These are phyloP conservation scores for Nipponacmea schrenckii DNA, from an alignment of 2,888 invertebrate species.

Conservation along the genomic window DNA sequence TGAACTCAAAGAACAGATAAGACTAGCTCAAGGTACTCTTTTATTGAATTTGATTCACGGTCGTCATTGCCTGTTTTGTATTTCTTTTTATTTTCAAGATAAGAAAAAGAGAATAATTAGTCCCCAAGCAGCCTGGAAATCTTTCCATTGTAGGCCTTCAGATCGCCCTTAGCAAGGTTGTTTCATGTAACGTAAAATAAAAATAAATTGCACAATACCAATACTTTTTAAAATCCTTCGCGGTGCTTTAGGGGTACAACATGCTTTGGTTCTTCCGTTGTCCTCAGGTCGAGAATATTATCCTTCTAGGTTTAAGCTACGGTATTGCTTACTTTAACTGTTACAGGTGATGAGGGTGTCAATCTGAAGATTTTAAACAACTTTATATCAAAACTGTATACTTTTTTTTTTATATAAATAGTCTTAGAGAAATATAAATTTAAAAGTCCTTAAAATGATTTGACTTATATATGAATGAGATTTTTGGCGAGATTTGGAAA, in stretches of 20 bases:
- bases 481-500: no score
- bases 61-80: not conserved
- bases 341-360: constrained; percentile 25
- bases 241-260: not conserved
- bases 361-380: constrained; percentile 32
- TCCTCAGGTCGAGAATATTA: no score
- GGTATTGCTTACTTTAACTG: constrained; percentile 12
- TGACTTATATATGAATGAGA: no score
- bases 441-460: no score
- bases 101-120: no score
- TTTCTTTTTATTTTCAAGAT: not conserved
- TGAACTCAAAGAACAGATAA: constrained; percentile 25
- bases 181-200: no score
- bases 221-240: not conserved
- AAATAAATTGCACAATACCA: no score
- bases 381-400: constrained; percentile 40
- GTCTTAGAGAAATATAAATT: no score
- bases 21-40: constrained; percentile 24
- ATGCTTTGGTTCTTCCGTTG: not conserved
- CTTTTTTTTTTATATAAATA: constrained; percentile 19
- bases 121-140: no score
- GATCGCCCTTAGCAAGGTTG: no score
- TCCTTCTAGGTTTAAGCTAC: no score
- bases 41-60: not conserved
- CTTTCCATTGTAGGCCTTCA: no score